Evolutionary conservation across 2,797 vertebrate species (phyloP), one percentile per base, ranked within the genome.

Genomic region (Clarias platycephalus): DNA sequence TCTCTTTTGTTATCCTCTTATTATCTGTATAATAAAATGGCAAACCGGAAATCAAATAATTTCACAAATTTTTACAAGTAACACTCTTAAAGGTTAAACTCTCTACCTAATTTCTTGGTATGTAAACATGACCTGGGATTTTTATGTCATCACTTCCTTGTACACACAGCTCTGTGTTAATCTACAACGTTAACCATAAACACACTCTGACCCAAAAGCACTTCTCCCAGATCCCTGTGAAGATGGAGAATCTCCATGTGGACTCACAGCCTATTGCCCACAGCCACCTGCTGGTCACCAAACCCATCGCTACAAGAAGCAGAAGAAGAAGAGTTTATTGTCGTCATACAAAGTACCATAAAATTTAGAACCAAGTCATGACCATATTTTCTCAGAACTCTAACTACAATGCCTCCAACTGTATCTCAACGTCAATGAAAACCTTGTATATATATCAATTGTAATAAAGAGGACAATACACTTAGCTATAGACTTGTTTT

Each of bases 151-250:
- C 40, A 10, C 37, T 87, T 20, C 26, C 58, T 86, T 76, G 67
- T 93, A 98, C 97, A 92, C 88, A 98, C 37, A 91, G 93, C 81
- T 55, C 22, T 0, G 68, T 90, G 4, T 96, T 98, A 90, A 93
- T 97, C 89, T 91, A 87, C 75, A 91, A 89, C 80, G 93, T 98
- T 86, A 90, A 94, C 71, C 93, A 94, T 79, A 98, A 95, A 83
- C 97, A 99, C 86, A 91, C 90, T 34, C 85, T 93, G 90, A 96
- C 97, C 86, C 95, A 91, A 88, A 95, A 91, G 22, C 95, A 97
- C 93, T 99, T 98, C 92, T 92, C 94, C 83, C 94, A 94, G 84
- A 94, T 97, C 89, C 93, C 95, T 26, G 37, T 1, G 0, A 90
- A 99, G 90, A 85, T 92, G 55, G 84, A 94, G 71, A 91, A 93